These are phyloP conservation scores for Cyrtonyx montezumae DNA, from an alignment of 2,113 vertebrate genomes.

Conservation along the genomic window DNA sequence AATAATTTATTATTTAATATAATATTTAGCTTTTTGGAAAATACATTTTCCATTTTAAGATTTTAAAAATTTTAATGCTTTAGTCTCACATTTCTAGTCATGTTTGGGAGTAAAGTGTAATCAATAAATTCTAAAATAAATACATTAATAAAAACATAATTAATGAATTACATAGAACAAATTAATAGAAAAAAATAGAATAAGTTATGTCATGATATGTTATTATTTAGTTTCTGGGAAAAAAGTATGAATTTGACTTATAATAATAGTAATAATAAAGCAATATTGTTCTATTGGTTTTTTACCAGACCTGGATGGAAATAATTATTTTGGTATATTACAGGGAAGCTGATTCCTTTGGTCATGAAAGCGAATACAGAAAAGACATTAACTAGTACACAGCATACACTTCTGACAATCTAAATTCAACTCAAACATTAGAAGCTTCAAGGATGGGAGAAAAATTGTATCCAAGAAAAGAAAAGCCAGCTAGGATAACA, in stretches of 20 bases:
- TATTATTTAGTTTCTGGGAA: too few species aligned
- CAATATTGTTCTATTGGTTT: neutral
- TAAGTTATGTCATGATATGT: too few species aligned
- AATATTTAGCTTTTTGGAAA: too few species aligned
- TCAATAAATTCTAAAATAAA: too few species aligned
- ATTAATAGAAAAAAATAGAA: too few species aligned
- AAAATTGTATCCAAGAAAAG: neutral
- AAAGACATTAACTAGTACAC: neutral
- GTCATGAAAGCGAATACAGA: neutral
- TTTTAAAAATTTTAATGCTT: too few species aligned
- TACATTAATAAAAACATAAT: too few species aligned
- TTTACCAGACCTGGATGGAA: neutral
- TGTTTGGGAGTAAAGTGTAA: too few species aligned
- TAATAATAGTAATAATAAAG: neutral
- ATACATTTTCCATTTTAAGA: too few species aligned
- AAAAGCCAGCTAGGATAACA: neutral
- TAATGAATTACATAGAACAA: too few species aligned
- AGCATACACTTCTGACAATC: neutral
- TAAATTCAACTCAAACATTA: neutral
- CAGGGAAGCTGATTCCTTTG: neutral
- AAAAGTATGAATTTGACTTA: neutral
- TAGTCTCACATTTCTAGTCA: too few species aligned
- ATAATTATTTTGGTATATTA: neutral
- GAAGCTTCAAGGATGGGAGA: neutral
- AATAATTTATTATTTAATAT: too few species aligned